These are phyloP conservation scores for Phasia obesa DNA, from an alignment of 2,888 invertebrate genomes.

Conservation along the genomic window DNA sequence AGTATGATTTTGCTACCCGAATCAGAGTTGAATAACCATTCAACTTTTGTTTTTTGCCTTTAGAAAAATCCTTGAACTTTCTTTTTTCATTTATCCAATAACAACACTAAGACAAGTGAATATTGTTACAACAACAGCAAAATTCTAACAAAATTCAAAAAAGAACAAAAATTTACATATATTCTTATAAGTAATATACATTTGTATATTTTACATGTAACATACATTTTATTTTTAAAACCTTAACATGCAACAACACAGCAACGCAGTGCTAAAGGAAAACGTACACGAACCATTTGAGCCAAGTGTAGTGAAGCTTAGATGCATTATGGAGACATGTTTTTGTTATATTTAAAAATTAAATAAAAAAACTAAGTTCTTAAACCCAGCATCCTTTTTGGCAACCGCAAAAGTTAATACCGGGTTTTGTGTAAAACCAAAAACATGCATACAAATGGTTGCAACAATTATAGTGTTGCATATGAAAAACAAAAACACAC, in stretches of 20 bases:
- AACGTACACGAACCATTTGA: not conserved
- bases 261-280: not conserved
- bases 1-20: no score
- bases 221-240: conserved; percentile 15
- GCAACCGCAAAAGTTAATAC: conserved; percentile 57
- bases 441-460: conserved; percentile 36
- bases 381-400: conserved; percentile 55
- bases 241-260: conserved; percentile 41
- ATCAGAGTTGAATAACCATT: no score
- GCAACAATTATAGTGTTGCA: conserved; percentile 48
- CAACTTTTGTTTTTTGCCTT: no score
- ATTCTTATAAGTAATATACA: no score
- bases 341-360: conserved; percentile 32
- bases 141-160: not conserved
- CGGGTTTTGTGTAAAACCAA: conserved; percentile 42
- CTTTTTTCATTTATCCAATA: no score
- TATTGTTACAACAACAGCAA: not conserved
- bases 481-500: not conserved
- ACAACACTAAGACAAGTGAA: not conserved
- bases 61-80: no score
- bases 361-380: conserved; percentile 17
- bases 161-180: no score
- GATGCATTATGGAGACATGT: conserved; percentile 34
- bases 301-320: not conserved
- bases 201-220: conserved; percentile 34